phyloP scores from a whole-genome alignment of 2,797 vertebrate species.

The Argya squamiceps region DNA sequence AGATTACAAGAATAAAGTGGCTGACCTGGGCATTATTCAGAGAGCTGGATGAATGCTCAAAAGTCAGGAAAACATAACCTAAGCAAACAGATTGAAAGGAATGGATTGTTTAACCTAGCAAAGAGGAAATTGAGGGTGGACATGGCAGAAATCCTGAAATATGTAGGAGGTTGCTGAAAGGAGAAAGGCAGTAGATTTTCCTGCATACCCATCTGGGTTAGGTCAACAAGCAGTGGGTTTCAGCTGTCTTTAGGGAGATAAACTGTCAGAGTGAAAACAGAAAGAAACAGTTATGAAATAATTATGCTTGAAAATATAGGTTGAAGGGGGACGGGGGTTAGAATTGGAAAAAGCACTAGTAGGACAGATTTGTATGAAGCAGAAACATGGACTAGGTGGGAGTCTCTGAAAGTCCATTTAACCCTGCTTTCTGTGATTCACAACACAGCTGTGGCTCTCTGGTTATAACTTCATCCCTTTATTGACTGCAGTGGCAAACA shows the following conservation, averaged over 20 bases:
- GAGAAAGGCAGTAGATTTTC: slow-evolving; percentile 10
- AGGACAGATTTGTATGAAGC: not conserved
- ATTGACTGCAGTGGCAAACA: not conserved
- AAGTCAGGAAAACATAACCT: slow-evolving; percentile 14
- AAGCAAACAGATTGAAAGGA: slow-evolving; percentile 17
- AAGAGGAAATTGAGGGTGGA: slow-evolving; percentile 50
- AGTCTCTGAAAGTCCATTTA: not conserved
- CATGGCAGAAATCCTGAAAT: slow-evolving; percentile 39
- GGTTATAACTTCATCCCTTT: not conserved
- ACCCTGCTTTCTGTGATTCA: not conserved
- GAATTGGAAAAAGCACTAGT: not conserved
- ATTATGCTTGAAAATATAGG: not conserved
- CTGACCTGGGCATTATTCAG: not conserved
- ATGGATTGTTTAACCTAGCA: slow-evolving; percentile 20
- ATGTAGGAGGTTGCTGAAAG: slow-evolving; percentile 24
- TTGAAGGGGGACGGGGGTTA: not conserved
- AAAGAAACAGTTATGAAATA: not conserved
- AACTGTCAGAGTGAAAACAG: not conserved
- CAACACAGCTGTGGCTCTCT: not conserved
- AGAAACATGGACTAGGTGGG: not conserved
- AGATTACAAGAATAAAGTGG: not conserved
- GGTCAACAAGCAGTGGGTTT: slow-evolving; percentile 33
- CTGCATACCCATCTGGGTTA: slow-evolving; percentile 43
- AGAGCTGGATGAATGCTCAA: not conserved
- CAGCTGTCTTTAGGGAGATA: not conserved